phyloP scores from a whole-genome alignment of 64 coral and sea anemone genomes.

The Montipora cactus region DNA sequence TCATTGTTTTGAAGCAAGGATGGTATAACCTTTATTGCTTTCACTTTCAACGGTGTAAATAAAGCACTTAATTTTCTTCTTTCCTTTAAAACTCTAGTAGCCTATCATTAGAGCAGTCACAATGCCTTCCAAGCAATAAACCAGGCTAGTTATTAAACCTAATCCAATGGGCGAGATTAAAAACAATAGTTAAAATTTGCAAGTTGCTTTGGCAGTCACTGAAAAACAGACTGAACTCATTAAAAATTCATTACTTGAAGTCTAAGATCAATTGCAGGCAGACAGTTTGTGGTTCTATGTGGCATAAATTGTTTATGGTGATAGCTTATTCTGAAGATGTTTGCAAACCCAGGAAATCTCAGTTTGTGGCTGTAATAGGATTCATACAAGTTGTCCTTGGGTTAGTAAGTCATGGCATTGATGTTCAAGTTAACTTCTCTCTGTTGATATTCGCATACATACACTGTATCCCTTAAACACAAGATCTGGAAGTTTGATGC shows the following conservation, averaged over 20 bases:
- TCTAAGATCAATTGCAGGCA: conserved; percentile 28
- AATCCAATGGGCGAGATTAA: conserved; percentile 14
- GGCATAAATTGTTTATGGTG: conserved; percentile 35
- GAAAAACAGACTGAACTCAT: conserved; percentile 48
- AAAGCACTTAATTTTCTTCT: conserved; percentile 4
- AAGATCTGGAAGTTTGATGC: neutral
- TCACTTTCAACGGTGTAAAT: neutral
- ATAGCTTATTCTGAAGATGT: conserved; percentile 9
- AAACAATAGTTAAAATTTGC: conserved; percentile 44
- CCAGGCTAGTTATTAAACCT: conserved; percentile 16
- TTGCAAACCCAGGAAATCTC: neutral
- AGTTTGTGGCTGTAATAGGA: neutral
- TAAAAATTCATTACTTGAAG: conserved; percentile 49
- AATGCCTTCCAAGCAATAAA: neutral
- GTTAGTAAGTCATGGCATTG: conserved; percentile 1
- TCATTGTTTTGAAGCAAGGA: neutral
- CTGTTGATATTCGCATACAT: conserved; percentile 13
- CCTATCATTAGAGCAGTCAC: conserved; percentile 5
- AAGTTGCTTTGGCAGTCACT: conserved; percentile 20
- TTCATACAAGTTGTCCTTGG: neutral
- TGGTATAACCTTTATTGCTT: neutral
- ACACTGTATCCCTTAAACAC: neutral
- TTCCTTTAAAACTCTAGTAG: conserved; percentile 16
- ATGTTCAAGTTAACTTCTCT: conserved; percentile 2
- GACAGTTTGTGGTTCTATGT: neutral